phyloP scores from a whole-genome alignment of 1,140 invertebrate genomes.

The Sipha flava region DNA sequence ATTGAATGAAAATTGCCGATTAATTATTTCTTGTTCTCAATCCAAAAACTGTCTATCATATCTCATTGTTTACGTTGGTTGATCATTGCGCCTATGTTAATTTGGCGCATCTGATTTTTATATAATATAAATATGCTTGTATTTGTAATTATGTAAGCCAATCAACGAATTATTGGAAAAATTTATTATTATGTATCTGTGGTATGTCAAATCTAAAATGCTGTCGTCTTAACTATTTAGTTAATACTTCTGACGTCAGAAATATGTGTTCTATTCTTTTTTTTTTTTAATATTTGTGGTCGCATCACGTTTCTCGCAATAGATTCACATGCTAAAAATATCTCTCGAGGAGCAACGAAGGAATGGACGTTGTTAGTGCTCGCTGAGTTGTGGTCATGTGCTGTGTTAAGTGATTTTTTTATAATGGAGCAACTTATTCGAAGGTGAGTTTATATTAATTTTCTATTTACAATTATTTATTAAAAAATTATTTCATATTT shows the following conservation, averaged over 20 bases:
- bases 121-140: neutral
- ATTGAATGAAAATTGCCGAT: slow-evolving; percentile 14
- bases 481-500: no score
- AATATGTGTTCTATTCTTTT: slow-evolving; percentile 12
- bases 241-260: slow-evolving; percentile 28
- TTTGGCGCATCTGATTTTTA: slow-evolving; percentile 5
- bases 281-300: slow-evolving; percentile 29
- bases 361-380: slow-evolving; percentile 18
- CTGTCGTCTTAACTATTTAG: neutral
- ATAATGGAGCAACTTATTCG: slow-evolving; percentile 24
- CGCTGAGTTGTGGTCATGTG: slow-evolving; percentile 24
- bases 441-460: neutral
- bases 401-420: slow-evolving; percentile 31
- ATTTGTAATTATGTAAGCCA: neutral
- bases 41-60: slow-evolving; percentile 31
- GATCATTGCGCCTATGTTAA: slow-evolving; percentile 20
- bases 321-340: slow-evolving; percentile 29
- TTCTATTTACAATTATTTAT: neutral
- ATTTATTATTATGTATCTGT: neutral
- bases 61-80: slow-evolving; percentile 24
- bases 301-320: slow-evolving; percentile 26
- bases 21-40: slow-evolving; percentile 31
- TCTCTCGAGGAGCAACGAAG: neutral
- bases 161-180: neutral
- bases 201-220: neutral